A percentile compares a stretch with the other conserved stretches of the same genome.
These are phyloP conservation scores for Nemotelus pantherinus DNA, from an alignment of 2,888 invertebrate genomes.

Conservation along the genomic window DNA sequence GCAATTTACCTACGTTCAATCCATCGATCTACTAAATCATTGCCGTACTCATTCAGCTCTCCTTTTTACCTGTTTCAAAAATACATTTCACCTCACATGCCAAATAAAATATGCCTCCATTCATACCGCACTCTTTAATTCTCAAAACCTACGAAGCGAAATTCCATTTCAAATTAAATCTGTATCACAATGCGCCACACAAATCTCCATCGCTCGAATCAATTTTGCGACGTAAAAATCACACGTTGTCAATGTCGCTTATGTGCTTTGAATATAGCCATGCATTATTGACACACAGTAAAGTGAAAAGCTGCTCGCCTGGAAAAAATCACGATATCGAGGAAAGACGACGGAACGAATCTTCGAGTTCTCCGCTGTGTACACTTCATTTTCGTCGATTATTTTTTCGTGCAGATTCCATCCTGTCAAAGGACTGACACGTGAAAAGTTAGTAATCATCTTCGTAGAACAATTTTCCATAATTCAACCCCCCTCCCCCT, in stretches of 20 bases:
- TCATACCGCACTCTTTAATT: too few species aligned
- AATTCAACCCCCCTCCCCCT: neutral
- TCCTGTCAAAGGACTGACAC: neutral
- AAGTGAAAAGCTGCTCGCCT: neutral
- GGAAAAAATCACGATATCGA: neutral
- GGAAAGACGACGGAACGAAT: neutral
- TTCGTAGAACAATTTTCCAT: conserved; percentile 22
- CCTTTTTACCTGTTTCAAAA: too few species aligned
- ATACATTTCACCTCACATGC: too few species aligned
- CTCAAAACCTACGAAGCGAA: too few species aligned
- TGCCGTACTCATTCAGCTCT: too few species aligned
- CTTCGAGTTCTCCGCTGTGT: neutral
- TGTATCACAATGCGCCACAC: too few species aligned
- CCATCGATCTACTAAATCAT: too few species aligned
- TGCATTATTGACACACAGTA: neutral
- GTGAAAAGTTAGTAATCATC: conserved; percentile 21
- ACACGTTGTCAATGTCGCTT: conserved; percentile 11
- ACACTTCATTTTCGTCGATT: neutral
- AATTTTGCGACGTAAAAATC: neutral
- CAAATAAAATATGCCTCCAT: too few species aligned
- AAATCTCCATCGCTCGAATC: neutral
- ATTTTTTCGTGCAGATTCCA: neutral
- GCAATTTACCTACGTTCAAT: too few species aligned
- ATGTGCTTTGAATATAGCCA: neutral
- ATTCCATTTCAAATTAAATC: too few species aligned